These are phyloP conservation scores for Eonycteris spelaea DNA, from an alignment of 2,113 vertebrate species.

Conservation along the genomic window DNA sequence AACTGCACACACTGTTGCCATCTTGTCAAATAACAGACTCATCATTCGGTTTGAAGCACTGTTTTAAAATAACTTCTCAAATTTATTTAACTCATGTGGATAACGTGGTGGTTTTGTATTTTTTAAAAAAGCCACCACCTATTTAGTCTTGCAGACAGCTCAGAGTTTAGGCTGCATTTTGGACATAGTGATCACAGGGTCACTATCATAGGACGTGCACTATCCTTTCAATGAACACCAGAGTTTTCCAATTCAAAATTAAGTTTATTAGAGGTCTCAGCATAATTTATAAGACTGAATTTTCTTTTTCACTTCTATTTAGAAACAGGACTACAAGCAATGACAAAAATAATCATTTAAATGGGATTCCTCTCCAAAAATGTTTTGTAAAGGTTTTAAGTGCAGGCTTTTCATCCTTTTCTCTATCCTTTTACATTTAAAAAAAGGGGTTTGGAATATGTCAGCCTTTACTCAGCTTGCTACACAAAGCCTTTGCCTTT, in stretches of 20 bases:
- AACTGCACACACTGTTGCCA: background rate
- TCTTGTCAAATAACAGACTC: constrained; percentile 48
- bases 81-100: constrained; percentile 61
- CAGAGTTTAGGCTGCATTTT: background rate
- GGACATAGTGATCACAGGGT: background rate
- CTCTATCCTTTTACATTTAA: background rate
- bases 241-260: constrained; percentile 44
- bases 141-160: background rate
- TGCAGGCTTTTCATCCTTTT: constrained; percentile 12
- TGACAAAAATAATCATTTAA: constrained; percentile 46
- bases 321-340: constrained; percentile 50
- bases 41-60: background rate
- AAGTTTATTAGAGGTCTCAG: constrained; percentile 36
- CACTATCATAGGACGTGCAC: background rate
- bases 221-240: background rate
- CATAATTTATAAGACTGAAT: background rate
- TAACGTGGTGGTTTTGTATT: constrained; percentile 10
- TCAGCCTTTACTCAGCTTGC: background rate
- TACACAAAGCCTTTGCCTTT: background rate
- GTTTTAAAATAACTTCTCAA: constrained; percentile 58
- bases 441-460: background rate
- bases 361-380: constrained; percentile 23
- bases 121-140: background rate
- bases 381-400: constrained; percentile 27
- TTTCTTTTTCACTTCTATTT: constrained; percentile 49